These are phyloP conservation scores for Anguilla megastoma DNA, from an alignment of 2,797 vertebrate species.

Conservation along the genomic window DNA sequence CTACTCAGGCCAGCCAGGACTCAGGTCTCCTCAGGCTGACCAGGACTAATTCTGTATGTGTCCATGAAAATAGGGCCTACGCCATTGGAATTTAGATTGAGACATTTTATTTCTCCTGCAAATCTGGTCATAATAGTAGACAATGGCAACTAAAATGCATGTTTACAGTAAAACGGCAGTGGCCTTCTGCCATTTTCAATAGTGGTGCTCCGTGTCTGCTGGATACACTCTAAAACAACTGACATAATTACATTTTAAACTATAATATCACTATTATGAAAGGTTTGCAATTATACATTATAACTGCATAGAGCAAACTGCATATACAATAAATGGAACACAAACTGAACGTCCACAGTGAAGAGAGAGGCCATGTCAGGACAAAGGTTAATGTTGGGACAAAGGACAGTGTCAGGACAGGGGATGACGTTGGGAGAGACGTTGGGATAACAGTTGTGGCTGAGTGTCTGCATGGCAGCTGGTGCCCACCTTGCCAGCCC, in stretches of 20 bases:
- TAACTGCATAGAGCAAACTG: background rate
- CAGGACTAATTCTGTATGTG: background rate
- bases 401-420: background rate
- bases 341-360: too few species aligned
- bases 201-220: too few species aligned
- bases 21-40: background rate
- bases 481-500: conserved; percentile 72
- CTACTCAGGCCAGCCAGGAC: background rate
- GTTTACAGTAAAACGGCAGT: too few species aligned
- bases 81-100: background rate
- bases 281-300: background rate
- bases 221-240: background rate
- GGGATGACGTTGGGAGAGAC: background rate
- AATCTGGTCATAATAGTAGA: too few species aligned
- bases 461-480: background rate
- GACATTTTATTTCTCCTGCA: too few species aligned
- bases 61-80: background rate
- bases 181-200: too few species aligned
- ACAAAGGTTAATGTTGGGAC: too few species aligned
- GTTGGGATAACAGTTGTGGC: background rate
- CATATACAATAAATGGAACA: too few species aligned
- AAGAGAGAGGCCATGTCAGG: background rate
- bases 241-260: background rate
- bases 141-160: too few species aligned
- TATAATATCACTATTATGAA: background rate